Base-by-base conservation (phyloP, 2,113 vertebrate genomes). In the Syngnathus floridae region DNA sequence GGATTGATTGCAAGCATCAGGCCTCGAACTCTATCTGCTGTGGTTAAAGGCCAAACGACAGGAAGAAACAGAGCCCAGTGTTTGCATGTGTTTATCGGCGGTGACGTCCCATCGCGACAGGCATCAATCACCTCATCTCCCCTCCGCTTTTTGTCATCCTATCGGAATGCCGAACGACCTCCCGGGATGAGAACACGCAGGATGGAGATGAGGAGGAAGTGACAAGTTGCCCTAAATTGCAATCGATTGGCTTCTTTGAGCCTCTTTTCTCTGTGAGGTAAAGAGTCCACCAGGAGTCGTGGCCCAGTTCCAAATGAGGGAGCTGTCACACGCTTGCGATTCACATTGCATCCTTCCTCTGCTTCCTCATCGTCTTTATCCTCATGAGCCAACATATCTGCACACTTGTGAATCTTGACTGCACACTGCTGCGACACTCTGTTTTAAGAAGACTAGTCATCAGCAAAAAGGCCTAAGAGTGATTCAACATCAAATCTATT, bases 241-340 rank as follows among this genome's bases (percentile, higher is more conserved):
- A 85, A 90, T 89, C 19, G 86, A 90, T 89, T 83, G 52, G 52
- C 46, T 71, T 71, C 65, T 84, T 82, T 88, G 80, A 88, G 85
- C 78, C 65, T 62, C 66, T 72, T 77, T 45, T 80, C 73, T 81
- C 77, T 26, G 1, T 41, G 70, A 88, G 81, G 86, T 85, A 80
- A 77, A 90, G 71, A 64, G 67, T 84, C 63, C 52, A 17, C 75
- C 55, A 76, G 74, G 64, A 65, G 45, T 52, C 2, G 36, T 9
- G 48, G 58, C 48, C 52, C 75, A 52, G 67, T 65, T 78, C 79
- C 72, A 76, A 70, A 81, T 64, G 69, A 69, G 72, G 38, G 48
- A 71, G 41, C 43, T 60, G 67, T 76, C 67, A 70, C 43, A 54
- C 14, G 22, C 52, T 67, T 65, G 64, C 66, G 65, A 81, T 79